These are phyloP conservation scores for Peromyscus californicus DNA, from an alignment of 2,113 vertebrate species.

Conservation along the genomic window DNA sequence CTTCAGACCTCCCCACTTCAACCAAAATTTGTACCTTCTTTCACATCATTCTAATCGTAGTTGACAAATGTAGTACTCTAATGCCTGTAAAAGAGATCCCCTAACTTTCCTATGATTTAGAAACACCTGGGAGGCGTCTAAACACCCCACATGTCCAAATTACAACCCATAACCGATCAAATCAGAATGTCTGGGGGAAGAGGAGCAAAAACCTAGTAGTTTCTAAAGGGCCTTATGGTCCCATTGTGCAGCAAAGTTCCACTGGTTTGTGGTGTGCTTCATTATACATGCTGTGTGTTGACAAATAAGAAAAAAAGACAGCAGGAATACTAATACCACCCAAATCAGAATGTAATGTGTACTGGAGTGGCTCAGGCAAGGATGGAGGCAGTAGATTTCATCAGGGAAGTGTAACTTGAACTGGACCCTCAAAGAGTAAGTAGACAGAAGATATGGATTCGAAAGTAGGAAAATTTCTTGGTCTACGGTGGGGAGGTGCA, in stretches of 20 bases:
- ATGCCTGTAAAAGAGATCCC: neutral
- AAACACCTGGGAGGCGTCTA: neutral
- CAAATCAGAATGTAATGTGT: slow-evolving; percentile 15
- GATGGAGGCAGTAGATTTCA: slow-evolving; percentile 26
- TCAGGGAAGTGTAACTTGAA: slow-evolving; percentile 7
- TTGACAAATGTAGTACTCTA: neutral
- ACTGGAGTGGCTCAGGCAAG: neutral
- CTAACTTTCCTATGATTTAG: neutral
- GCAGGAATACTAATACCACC: neutral
- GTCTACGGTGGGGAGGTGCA: neutral
- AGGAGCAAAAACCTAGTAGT: neutral
- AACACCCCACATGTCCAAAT: neutral
- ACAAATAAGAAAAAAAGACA: neutral
- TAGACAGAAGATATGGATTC: neutral
- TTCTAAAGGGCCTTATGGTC: slow-evolving; percentile 1
- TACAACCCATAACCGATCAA: neutral
- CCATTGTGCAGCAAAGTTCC: neutral
- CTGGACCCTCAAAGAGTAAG: neutral
- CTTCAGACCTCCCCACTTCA: neutral
- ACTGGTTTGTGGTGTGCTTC: neutral
- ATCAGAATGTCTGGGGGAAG: neutral
- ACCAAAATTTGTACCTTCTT: neutral
- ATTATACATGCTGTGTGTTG: neutral
- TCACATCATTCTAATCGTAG: neutral
- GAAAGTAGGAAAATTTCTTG: neutral